Conservation (phyloP, 2,113 vertebrate species). For the Cettia cetti region DNA sequence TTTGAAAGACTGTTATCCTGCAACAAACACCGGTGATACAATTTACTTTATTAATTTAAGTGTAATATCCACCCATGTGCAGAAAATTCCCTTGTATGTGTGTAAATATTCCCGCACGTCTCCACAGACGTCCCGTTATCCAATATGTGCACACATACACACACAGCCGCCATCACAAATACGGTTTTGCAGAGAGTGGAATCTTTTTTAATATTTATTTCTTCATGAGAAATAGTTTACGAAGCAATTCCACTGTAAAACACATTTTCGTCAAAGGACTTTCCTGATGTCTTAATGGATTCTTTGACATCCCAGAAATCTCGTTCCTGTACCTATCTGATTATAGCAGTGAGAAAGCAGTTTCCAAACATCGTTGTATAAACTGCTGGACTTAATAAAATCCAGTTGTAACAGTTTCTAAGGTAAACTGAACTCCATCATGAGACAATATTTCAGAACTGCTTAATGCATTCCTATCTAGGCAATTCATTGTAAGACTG, state of each 20-base stretch:
- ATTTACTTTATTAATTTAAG: conserved; percentile 79
- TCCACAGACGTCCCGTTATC: not conserved
- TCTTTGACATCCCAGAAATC: conserved; percentile 62
- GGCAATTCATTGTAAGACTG: conserved; percentile 69
- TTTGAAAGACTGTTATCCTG: conserved; percentile 73
- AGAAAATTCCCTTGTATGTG: conserved; percentile 31
- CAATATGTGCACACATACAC: not conserved
- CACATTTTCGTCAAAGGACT: conserved; percentile 33
- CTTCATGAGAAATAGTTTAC: conserved; percentile 67
- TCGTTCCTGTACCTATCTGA: conserved; percentile 60
- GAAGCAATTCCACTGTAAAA: conserved; percentile 67
- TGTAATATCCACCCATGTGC: conserved; percentile 65
- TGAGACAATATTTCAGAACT: conserved; percentile 69
- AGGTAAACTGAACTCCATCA: conserved; percentile 59
- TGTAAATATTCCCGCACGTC: conserved; percentile 54
- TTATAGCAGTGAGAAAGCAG: conserved; percentile 30
- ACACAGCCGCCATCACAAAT: not conserved
- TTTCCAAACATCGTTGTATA: conserved; percentile 59
- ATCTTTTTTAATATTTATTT: conserved; percentile 64
- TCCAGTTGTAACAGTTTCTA: conserved; percentile 59
- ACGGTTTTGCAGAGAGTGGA: conserved; percentile 56
- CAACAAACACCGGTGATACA: conserved; percentile 74
- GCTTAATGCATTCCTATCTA: conserved; percentile 69
- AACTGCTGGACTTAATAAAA: conserved; percentile 71
- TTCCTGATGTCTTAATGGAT: conserved; percentile 53